Conservation (phyloP, 2,113 vertebrate genomes). For the Syngnathus typhle region DNA sequence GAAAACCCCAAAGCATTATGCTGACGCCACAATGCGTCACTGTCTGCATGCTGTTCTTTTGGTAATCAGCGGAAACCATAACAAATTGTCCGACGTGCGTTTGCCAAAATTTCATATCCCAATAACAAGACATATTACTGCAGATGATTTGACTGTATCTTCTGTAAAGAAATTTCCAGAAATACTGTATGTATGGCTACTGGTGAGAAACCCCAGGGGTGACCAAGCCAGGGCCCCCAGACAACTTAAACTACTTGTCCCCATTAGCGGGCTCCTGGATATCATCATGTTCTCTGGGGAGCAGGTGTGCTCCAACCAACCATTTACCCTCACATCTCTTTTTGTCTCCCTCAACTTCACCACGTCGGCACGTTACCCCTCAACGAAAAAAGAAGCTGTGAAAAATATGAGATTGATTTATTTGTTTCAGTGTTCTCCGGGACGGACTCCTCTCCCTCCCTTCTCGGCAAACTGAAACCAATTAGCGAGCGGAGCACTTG, state of each 20-base stretch:
- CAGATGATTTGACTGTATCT: constrained; percentile 11
- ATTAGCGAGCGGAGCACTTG: constrained; percentile 82
- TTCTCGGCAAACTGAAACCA: constrained; percentile 81
- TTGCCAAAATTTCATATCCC: no score
- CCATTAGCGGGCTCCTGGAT: constrained; percentile 65
- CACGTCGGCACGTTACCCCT: constrained; percentile 69
- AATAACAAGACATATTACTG: not conserved
- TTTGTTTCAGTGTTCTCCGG: constrained; percentile 80
- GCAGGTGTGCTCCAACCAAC: constrained; percentile 59
- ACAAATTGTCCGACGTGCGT: no score
- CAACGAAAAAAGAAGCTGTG: constrained; percentile 65
- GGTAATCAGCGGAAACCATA: no score
- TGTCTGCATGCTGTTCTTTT: no score
- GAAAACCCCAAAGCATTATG: no score
- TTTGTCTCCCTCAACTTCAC: constrained; percentile 35
- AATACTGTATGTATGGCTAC: constrained; percentile 32
- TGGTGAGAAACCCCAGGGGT: constrained; percentile 57
- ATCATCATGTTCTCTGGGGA: constrained; percentile 64
- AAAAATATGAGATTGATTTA: constrained; percentile 82
- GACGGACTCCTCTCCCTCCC: constrained; percentile 76
- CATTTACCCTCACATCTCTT: constrained; percentile 66
- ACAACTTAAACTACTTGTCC: constrained; percentile 66
- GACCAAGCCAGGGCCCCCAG: constrained; percentile 54
- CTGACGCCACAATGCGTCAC: no score
- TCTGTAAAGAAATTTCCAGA: constrained; percentile 22